Evolutionary conservation across 2,797 vertebrate genomes (phyloP).

Genomic region (Gastrophryne carolinensis): DNA sequence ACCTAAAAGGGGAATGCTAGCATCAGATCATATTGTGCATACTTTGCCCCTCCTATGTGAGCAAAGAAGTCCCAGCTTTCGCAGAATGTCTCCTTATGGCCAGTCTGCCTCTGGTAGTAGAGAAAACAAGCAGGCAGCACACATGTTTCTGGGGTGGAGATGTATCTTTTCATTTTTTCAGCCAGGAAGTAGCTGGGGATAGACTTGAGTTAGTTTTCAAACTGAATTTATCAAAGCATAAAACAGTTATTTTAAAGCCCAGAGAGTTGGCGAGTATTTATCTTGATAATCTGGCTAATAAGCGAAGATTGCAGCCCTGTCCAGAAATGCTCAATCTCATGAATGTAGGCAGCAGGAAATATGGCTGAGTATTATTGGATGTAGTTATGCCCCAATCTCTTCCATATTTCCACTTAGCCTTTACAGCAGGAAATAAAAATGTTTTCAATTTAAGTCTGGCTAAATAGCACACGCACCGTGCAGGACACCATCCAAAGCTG

Average conservation of each 20-base stretch:
- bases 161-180: too few species aligned
- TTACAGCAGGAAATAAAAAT: not conserved
- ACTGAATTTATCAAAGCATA: not conserved
- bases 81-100: too few species aligned
- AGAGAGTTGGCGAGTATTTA: not conserved
- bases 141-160: too few species aligned
- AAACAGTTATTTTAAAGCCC: not conserved
- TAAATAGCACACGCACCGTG: not conserved
- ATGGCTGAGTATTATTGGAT: not conserved
- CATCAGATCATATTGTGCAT: too few species aligned
- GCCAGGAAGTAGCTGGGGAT: too few species aligned
- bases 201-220: not conserved
- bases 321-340: not conserved
- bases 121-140: too few species aligned
- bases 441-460: not conserved
- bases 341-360: not conserved
- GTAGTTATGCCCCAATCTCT: not conserved
- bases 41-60: too few species aligned
- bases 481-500: not conserved
- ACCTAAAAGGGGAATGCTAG: too few species aligned
- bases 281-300: not conserved
- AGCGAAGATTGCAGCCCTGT: not conserved
- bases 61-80: too few species aligned
- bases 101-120: too few species aligned
- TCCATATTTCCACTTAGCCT: not conserved